Evolutionary conservation across 2,113 vertebrate genomes (phyloP).

Genomic region (Fregata magnificens): DNA sequence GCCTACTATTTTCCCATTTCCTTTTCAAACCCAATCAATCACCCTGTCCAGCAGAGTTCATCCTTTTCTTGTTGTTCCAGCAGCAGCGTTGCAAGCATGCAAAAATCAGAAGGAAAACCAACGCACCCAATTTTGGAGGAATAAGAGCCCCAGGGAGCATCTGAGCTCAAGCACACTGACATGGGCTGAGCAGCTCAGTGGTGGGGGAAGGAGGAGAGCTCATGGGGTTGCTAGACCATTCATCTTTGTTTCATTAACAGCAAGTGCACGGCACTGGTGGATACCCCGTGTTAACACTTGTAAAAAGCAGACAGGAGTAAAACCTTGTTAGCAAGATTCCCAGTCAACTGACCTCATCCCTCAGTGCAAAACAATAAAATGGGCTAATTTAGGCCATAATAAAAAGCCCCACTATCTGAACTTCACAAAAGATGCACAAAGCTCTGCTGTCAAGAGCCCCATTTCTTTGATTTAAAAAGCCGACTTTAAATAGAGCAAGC

Average conservation of each 20-base stretch:
- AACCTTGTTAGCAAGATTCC: slow-evolving; percentile 53
- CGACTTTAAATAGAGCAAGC: not conserved
- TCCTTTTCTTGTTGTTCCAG: not conserved
- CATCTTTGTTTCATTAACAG: slow-evolving; percentile 13
- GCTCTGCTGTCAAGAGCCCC: slow-evolving; percentile 54
- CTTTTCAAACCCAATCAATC: not conserved
- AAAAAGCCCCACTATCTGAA: slow-evolving; percentile 3
- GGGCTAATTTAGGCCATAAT: slow-evolving; percentile 31
- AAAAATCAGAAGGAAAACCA: not conserved
- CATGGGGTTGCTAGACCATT: not conserved
- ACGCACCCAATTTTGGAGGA: fast-evolving
- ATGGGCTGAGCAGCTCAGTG: not conserved
- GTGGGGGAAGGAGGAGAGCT: not conserved
- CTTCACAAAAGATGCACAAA: slow-evolving; percentile 51
- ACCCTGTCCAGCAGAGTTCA: not conserved
- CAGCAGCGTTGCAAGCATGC: not conserved
- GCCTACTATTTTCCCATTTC: not conserved
- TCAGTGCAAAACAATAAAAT: slow-evolving; percentile 10
- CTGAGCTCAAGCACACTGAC: not conserved
- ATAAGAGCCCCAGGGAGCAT: not conserved
- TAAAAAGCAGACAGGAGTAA: slow-evolving; percentile 1
- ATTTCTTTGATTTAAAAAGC: slow-evolving; percentile 48
- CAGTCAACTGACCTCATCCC: slow-evolving; percentile 50
- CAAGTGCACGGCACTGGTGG: not conserved
- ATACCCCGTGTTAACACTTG: not conserved